phyloP scores from a whole-genome alignment of 2,113 vertebrate genomes.

The Hemicordylus capensis region DNA sequence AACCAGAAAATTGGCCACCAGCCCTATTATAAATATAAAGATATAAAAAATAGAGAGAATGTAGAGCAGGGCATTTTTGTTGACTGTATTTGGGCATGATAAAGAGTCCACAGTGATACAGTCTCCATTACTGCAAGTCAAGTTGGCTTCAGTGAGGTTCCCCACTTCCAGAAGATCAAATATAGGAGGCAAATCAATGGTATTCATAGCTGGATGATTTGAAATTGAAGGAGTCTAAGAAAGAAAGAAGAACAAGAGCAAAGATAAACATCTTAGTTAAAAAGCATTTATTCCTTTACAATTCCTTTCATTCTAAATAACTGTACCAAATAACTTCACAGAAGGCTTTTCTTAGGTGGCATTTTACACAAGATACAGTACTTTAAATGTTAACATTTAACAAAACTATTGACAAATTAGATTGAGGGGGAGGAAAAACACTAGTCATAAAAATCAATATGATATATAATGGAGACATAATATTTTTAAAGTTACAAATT shows the following conservation, averaged over 20 bases:
- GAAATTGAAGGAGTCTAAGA: not conserved
- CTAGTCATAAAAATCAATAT: not conserved
- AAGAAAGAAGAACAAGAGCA: not conserved
- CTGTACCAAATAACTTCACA: accelerated
- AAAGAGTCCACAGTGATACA: constrained; percentile 80
- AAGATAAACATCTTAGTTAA: not conserved
- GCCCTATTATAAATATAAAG: constrained; percentile 91
- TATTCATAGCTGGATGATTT: constrained; percentile 63
- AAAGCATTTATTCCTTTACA: not conserved
- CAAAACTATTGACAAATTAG: no score
- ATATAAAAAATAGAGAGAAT: constrained; percentile 88
- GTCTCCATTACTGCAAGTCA: constrained; percentile 76
- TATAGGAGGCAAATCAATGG: constrained; percentile 75
- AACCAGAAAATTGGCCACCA: constrained; percentile 90
- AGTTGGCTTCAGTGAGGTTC: constrained; percentile 86
- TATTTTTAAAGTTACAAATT: constrained; percentile 16
- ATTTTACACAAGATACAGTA: not conserved
- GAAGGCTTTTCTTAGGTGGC: accelerated
- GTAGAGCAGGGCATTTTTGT: constrained; percentile 83
- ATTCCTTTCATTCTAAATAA: accelerated
- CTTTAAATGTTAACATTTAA: not conserved
- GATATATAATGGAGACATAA: not conserved
- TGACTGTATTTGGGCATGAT: constrained; percentile 79
- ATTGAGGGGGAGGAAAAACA: not conserved
- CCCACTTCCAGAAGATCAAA: constrained; percentile 76